Conservation (phyloP, 2,113 vertebrate species). For the Progne subis region DNA sequence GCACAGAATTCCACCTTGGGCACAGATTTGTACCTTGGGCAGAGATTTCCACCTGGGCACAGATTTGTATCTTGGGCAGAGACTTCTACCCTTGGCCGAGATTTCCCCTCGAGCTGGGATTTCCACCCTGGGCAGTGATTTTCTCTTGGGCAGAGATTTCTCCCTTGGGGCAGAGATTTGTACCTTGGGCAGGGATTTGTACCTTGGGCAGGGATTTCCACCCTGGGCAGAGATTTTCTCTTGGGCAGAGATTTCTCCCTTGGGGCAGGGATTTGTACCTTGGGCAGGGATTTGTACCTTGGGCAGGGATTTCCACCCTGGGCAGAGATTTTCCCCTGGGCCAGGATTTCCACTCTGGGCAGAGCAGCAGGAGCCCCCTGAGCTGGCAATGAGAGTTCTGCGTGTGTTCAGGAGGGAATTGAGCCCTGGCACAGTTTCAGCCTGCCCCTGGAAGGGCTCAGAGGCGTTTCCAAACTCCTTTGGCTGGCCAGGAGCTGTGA, state of each 20-base stretch:
- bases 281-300: too few relatives aligned
- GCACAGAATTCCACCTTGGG: not conserved
- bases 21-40: not conserved
- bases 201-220: not conserved
- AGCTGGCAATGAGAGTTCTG: not conserved
- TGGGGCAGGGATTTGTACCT: not conserved
- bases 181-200: not conserved
- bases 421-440: not conserved
- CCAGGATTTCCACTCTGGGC: too few relatives aligned
- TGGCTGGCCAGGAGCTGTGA: not conserved
- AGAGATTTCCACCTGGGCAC: not conserved
- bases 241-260: not conserved
- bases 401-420: too few relatives aligned
- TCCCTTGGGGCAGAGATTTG: not conserved
- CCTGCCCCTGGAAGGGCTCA: not conserved
- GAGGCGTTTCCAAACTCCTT: not conserved
- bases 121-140: not conserved
- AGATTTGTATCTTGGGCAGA: not conserved
- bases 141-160: too few relatives aligned
- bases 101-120: not conserved
- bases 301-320: not conserved
- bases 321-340: not conserved
- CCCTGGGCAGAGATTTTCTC: not conserved
- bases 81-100: too few relatives aligned
- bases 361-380: not conserved